A percentile compares a stretch with the other conserved stretches of the same genome.
These are phyloP conservation scores for Zelostemma sp. DNA, from an alignment of 1,140 invertebrate genomes.

Conservation along the genomic window DNA sequence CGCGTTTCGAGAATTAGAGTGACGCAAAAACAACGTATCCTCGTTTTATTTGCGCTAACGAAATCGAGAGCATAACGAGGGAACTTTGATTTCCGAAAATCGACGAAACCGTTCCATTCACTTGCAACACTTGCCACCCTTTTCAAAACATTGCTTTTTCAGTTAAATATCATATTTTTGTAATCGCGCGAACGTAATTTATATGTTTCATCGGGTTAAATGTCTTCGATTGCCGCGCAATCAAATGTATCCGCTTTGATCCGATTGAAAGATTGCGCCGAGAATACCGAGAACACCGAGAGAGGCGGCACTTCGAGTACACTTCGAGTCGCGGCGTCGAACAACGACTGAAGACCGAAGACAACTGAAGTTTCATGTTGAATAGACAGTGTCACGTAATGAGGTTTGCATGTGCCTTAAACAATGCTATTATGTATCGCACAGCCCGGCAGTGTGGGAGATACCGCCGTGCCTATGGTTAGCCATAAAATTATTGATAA, in stretches of 20 bases:
- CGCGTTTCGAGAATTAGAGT: slow-evolving; percentile 32
- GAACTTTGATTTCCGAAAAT: background rate
- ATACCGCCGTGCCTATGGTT: slow-evolving; percentile 47
- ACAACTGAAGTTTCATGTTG: slow-evolving; percentile 54
- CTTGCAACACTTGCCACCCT: no score
- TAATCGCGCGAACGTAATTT: no score
- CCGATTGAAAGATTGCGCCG: background rate
- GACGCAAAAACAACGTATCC: slow-evolving; percentile 9
- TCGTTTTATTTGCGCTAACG: background rate
- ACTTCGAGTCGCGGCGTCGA: slow-evolving; percentile 50
- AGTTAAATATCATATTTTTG: no score
- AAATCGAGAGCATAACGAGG: slow-evolving; percentile 30
- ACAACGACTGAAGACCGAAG: slow-evolving; percentile 61
- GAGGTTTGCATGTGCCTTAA: slow-evolving; percentile 51
- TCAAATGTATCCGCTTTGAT: background rate
- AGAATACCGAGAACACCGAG: no score
- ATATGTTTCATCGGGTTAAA: background rate
- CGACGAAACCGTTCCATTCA: background rate
- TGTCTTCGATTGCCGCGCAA: background rate
- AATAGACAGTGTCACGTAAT: slow-evolving; percentile 62
- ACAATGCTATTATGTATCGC: slow-evolving; percentile 68
- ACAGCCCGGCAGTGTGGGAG: slow-evolving; percentile 62
- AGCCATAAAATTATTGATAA: slow-evolving; percentile 39
- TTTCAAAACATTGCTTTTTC: no score
- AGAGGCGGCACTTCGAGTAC: no score